Conservation (phyloP, 2,113 vertebrate genomes). For the Anguilla japonica region DNA sequence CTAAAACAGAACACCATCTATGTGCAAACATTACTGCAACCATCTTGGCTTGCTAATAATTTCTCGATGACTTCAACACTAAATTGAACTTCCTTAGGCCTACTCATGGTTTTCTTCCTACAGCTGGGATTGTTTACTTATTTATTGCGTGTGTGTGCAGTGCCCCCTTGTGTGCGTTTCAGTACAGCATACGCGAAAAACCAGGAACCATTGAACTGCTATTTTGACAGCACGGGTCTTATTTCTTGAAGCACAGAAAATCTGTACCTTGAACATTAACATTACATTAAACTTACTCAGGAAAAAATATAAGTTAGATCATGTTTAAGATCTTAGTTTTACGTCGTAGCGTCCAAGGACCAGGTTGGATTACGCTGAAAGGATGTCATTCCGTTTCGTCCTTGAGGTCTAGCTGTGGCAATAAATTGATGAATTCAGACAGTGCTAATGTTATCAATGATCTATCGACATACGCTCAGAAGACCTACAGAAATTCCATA, state of each 20-base stretch:
- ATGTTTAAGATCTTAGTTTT: slow-evolving; percentile 17
- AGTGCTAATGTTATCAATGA: neutral
- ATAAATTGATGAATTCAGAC: neutral
- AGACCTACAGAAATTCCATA: neutral
- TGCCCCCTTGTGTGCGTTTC: neutral
- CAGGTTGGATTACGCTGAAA: neutral
- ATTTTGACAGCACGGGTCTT: slow-evolving; percentile 42
- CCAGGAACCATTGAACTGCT: slow-evolving; percentile 1
- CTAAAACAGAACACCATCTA: no score
- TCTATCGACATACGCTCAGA: neutral
- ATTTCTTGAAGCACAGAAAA: slow-evolving; percentile 31
- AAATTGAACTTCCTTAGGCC: no score
- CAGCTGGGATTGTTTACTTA: neutral
- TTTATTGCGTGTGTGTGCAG: neutral
- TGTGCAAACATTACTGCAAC: no score
- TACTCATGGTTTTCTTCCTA: neutral
- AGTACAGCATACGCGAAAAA: neutral
- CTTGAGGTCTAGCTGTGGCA: neutral
- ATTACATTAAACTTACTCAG: neutral
- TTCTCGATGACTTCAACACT: no score
- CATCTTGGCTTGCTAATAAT: no score
- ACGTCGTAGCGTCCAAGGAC: neutral
- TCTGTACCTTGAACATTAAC: slow-evolving; percentile 36
- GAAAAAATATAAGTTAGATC: neutral
- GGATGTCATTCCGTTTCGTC: no score